Conservation (phyloP, 2,888 invertebrate species). For the Gerris lacustris region DNA sequence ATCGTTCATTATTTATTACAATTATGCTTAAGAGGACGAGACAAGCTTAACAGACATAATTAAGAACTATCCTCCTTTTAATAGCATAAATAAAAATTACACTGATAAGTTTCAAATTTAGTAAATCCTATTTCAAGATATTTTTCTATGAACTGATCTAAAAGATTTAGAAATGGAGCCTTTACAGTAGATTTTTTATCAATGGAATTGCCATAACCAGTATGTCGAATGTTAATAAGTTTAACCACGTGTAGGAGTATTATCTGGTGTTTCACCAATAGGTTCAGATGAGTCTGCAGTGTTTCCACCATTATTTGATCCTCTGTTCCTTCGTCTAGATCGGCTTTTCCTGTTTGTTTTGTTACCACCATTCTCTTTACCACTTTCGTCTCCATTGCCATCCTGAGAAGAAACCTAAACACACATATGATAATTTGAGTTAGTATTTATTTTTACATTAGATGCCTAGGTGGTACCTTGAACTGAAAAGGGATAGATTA, state of each 20-base stretch:
- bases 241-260: background rate
- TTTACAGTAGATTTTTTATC: constrained; percentile 48
- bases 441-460: too few species aligned
- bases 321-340: background rate
- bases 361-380: background rate
- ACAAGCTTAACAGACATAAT: too few species aligned
- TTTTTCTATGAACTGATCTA: constrained; percentile 14
- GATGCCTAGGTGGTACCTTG: too few species aligned
- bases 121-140: too few species aligned
- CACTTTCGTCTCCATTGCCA: background rate
- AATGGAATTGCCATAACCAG: too few species aligned
- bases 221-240: background rate
- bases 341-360: background rate
- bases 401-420: background rate
- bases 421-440: too few species aligned
- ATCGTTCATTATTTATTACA: too few species aligned
- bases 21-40: too few species aligned
- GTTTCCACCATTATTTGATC: background rate
- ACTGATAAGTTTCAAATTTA: too few species aligned
- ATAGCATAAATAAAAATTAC: too few species aligned
- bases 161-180: constrained; percentile 35
- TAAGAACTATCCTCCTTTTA: too few species aligned
- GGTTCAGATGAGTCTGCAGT: background rate
- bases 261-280: background rate
- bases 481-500: too few species aligned